phyloP scores from a whole-genome alignment of 2,797 vertebrate species.

The Megaceryle alcyon region DNA sequence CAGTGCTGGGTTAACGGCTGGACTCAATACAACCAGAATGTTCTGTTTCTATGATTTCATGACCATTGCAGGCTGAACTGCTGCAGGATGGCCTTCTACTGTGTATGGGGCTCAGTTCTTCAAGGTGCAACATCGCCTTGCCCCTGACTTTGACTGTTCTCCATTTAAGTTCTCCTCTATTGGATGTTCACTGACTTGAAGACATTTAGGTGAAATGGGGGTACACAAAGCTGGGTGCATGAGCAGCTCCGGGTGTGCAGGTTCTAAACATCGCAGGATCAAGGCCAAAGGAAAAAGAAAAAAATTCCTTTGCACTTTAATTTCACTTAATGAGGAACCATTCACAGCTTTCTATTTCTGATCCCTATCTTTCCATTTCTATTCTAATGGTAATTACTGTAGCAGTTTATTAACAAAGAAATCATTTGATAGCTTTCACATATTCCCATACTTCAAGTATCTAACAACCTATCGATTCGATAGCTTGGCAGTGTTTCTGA shows the following conservation, averaged over 20 bases:
- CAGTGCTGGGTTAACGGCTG: neutral
- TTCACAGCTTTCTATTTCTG: constrained; percentile 38
- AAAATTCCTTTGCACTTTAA: neutral
- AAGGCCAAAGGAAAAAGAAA: neutral
- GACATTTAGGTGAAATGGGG: neutral
- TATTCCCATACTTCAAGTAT: constrained; percentile 47
- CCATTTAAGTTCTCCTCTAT: neutral
- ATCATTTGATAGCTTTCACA: constrained; percentile 60
- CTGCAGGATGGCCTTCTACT: neutral
- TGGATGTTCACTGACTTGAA: neutral
- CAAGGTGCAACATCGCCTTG: neutral
- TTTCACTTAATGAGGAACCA: constrained; percentile 60
- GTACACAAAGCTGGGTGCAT: neutral
- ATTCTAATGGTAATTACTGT: constrained; percentile 58
- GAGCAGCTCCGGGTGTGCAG: accelerated
- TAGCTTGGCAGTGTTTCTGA: constrained; percentile 33
- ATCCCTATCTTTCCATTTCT: constrained; percentile 49
- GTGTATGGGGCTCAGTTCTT: neutral
- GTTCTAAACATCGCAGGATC: neutral
- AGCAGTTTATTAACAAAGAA: constrained; percentile 68
- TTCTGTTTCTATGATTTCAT: neutral
- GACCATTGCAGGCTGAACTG: neutral
- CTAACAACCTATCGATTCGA: constrained; percentile 63
- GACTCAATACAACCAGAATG: neutral
- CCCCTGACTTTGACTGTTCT: neutral